Base-by-base conservation (phyloP, 2,113 vertebrate species). In the Aspidoscelis tigris region DNA sequence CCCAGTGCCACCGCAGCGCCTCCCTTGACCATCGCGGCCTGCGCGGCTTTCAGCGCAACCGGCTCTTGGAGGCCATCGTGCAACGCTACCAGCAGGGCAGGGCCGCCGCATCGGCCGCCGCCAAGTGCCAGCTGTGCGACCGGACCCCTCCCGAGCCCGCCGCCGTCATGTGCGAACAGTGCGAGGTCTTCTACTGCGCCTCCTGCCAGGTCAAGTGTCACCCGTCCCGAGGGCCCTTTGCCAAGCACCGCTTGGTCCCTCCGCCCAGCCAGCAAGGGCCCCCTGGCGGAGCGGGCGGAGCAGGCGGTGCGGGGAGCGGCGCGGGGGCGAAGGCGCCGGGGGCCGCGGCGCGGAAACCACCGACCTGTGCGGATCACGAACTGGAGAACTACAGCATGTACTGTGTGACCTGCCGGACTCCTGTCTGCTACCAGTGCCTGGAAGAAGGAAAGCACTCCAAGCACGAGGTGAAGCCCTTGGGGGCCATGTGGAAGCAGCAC, bases 401-500 rank as follows among this genome's bases (percentile, higher is more conserved):
- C 94, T 99, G 98, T 91, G 95, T 93, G 92, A 96, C 94, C 96
- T 99, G 98, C 96, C 95, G 90, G 71, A 91, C 90, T 76, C 98
- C 98, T 0, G 98, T 98, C 82, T 99, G 98, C 85, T 95, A 95
- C 88, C 96, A 97, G 95, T 99, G 99, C 91, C 92, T 99, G 93
- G 97, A 99, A 89, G 98, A 98, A 61, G 98, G 97, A 55, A 96
- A 95, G 81, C 99, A 99, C 90, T 80, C 88, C 86, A 96, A 97
- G 80, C 99, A 99, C 90, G 98, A 99, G 71, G 95, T 98, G 76
- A 98, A 97, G 89, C 96, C 98, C 0, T 94, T 99, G 91, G 96
- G 97, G 0, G 96, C 96, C 88, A 94, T 98, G 97, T 99, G 99
- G 98, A 99, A 99, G 88, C 98, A 98, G 81, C 99, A 99, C 95